A percentile compares a stretch with the other conserved stretches of the same genome.
Conservation (phyloP, 2,797 vertebrate genomes). For the Enteromius anoplus region DNA sequence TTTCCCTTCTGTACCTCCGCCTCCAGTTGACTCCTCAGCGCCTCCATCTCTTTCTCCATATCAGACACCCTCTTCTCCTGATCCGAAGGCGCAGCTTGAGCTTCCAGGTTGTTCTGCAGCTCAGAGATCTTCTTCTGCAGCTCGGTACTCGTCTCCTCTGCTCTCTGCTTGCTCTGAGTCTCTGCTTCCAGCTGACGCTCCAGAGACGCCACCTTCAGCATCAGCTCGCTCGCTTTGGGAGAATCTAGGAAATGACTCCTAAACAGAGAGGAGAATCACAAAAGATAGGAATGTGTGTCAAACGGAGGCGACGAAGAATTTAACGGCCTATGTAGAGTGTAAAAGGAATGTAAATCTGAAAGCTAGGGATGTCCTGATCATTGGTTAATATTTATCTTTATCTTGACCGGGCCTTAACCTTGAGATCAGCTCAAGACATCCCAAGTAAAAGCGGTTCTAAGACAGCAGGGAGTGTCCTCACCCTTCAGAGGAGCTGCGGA, state of each 20-base stretch:
- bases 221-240: slow-evolving; percentile 52
- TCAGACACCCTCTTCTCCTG: background rate
- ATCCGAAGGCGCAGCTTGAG: background rate
- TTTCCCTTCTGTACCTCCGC: slow-evolving; percentile 62
- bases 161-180: slow-evolving; percentile 40
- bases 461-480: slow-evolving; percentile 38
- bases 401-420: too few species aligned
- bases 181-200: slow-evolving; percentile 66
- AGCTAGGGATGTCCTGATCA: too few species aligned
- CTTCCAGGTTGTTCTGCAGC: background rate
- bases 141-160: background rate
- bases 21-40: slow-evolving; percentile 51
- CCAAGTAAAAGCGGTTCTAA: background rate
- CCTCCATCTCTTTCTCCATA: slow-evolving; percentile 58
- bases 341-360: too few species aligned
- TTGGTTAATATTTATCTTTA: too few species aligned
- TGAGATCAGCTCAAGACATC: too few species aligned
- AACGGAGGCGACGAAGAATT: background rate
- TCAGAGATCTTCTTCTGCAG: slow-evolving; percentile 14
- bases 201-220: slow-evolving; percentile 65
- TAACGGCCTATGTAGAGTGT: too few species aligned
- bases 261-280: background rate
- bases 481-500: slow-evolving; percentile 69
- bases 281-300: too few species aligned
- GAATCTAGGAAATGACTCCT: slow-evolving; percentile 27